These are phyloP conservation scores for Charanyca ferruginea DNA, from an alignment of 2,888 invertebrate genomes.

Conservation along the genomic window DNA sequence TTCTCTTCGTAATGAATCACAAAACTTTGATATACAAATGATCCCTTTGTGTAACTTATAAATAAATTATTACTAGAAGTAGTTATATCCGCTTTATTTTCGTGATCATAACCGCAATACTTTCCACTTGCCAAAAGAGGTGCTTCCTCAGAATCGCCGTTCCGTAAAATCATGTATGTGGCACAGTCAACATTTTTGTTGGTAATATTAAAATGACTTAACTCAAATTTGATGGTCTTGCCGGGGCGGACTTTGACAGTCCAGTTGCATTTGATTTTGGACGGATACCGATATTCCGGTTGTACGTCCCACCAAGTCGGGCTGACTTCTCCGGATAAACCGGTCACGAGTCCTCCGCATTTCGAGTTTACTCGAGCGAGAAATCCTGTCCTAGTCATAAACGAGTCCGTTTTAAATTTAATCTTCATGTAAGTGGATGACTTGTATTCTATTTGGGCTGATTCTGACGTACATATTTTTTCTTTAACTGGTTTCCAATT, in stretches of 20 bases:
- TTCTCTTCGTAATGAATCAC: constrained; percentile 91
- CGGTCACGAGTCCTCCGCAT: constrained; percentile 94
- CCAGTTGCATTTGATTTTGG: constrained; percentile 92
- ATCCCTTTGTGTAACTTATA: constrained; percentile 69
- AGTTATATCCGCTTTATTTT: constrained; percentile 81
- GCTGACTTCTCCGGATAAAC: constrained; percentile 90
- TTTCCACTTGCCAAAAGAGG: constrained; percentile 94
- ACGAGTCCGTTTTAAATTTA: constrained; percentile 92
- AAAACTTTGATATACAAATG: constrained; percentile 77
- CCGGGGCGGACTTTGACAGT: constrained; percentile 94
- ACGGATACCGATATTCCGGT: neutral
- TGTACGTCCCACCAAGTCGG: constrained; percentile 68
- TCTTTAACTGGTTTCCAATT: constrained; percentile 90
- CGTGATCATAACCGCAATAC: constrained; percentile 92
- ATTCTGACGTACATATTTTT: constrained; percentile 89
- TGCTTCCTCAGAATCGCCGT: constrained; percentile 94
- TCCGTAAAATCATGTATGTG: constrained; percentile 91
- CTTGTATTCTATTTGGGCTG: constrained; percentile 72
- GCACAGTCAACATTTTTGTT: constrained; percentile 78
- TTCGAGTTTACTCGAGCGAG: constrained; percentile 88
- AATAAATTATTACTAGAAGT: constrained; percentile 92
- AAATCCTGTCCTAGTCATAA: constrained; percentile 93
- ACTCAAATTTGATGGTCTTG: constrained; percentile 92
- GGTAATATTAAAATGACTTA: constrained; percentile 92
- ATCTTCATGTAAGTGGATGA: constrained; percentile 92